Percentiles rank a stretch among this genome's conserved stretches.
Conservation (phyloP, 2,113 vertebrate species). For the Malaclemys terrapin region DNA sequence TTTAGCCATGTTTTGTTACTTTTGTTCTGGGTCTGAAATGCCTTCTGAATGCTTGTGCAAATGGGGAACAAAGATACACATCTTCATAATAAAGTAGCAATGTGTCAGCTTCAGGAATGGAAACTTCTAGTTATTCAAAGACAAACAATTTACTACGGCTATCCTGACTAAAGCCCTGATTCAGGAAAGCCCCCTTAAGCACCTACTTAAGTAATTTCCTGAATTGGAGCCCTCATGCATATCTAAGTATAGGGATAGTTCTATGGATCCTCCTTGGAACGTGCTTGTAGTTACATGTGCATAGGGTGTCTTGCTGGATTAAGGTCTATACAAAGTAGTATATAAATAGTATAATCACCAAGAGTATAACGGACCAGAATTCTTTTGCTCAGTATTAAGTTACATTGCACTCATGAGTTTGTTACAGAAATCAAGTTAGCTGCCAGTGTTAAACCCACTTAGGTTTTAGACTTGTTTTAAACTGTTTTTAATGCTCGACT, state of each 20-base stretch:
- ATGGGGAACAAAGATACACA: neutral
- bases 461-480: slow-evolving; percentile 20
- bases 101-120: neutral
- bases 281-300: neutral
- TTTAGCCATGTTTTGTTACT: slow-evolving; percentile 16
- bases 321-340: slow-evolving; percentile 20
- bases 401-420: slow-evolving; percentile 20
- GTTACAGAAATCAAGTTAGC: neutral
- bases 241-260: neutral
- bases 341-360: neutral
- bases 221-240: neutral
- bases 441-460: slow-evolving; percentile 29
- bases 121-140: neutral
- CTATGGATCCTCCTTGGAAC: neutral
- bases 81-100: neutral
- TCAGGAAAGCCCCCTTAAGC: neutral
- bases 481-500: neutral
- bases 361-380: slow-evolving; percentile 25
- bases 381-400: slow-evolving; percentile 57
- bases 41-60: slow-evolving; percentile 22
- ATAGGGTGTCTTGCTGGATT: slow-evolving; percentile 32
- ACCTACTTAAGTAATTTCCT: neutral
- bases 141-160: neutral
- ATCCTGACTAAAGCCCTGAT: neutral
- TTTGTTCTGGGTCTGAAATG: slow-evolving; percentile 24